Evolutionary conservation across 2,888 invertebrate species (phyloP), one percentile per base, ranked within the genome.

Genomic region (Tenthredo distinguenda): DNA sequence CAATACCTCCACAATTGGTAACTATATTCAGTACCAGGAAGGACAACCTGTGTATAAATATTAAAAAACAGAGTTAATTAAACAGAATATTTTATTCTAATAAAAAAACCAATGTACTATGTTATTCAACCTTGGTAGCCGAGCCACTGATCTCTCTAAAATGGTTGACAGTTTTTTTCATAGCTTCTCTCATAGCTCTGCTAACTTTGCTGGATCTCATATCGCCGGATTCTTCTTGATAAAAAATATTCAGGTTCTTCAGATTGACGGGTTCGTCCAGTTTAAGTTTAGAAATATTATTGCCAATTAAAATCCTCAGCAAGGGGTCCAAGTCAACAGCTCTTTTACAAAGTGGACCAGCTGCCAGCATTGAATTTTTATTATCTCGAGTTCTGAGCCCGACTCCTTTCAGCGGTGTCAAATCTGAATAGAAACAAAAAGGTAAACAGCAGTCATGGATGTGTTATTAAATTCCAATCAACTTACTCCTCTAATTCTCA

Each of bases 261-360:
- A 97, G 89, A 91, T 97, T 94, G 0, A 97, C 96, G 1, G 89
- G 86, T 82, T 94, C 91, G 88, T 96, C 95, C 15, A 98, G 92
- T 84, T 95, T 94, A 0, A 97, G 91, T 37, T 94, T 93, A 0
- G 91, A 89, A 0, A 94, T 93, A 85, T 95, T 95, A 21, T 95
- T 94, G 0, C 94, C 96, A 0, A 95, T 92, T 2, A 97, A 92
- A 37, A 97, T 94, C 93, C 96, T 96, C 1, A 98, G 95, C 86
- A 98, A 94, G 0, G 98, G 97, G 40, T 95, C 94, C 84, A 99
- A 94, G 94, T 99, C 99, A 31, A 95, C 95, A 26, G 97, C 96
- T 92, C 96, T 96, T 77, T 96, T 96, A 86, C 96, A 95, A 92
- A 98, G 95, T 71, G 99, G 98, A 0, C 99, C 99, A 0, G 96